phyloP scores from a whole-genome alignment of 2,888 invertebrate species.

The Escarpia spicata region DNA sequence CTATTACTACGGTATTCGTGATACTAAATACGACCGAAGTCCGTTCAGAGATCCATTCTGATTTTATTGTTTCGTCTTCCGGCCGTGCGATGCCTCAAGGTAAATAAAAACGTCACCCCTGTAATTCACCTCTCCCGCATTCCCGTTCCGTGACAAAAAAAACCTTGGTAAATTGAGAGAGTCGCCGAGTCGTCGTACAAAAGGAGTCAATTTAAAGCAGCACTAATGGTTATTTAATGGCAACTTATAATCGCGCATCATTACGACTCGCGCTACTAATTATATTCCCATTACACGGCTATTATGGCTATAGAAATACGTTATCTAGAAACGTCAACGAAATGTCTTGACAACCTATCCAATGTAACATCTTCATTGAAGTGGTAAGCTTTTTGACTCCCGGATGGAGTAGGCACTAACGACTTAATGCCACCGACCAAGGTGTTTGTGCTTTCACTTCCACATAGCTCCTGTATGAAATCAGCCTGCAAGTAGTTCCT shows the following conservation, averaged over 20 bases:
- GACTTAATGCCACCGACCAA: too few relatives aligned
- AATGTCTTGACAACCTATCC: neutral
- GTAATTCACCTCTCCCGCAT: slow-evolving; percentile 3
- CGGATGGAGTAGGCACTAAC: too few relatives aligned
- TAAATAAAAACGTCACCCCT: neutral
- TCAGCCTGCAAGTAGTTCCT: too few relatives aligned
- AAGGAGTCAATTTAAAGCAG: neutral
- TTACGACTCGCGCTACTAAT: neutral
- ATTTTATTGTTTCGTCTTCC: neutral
- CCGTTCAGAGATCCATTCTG: neutral
- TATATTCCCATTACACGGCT: neutral
- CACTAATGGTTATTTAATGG: neutral
- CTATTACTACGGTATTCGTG: neutral
- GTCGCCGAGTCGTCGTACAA: neutral
- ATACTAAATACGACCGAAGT: neutral
- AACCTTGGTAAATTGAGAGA: neutral
- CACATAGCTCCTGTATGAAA: too few relatives aligned
- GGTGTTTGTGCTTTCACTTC: too few relatives aligned
- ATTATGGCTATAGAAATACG: neutral
- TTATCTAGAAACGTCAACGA: neutral
- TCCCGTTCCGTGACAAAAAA: neutral
- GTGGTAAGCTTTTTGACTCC: neutral
- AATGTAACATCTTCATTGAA: neutral
- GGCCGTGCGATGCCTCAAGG: neutral
- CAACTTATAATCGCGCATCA: neutral